A percentile compares a stretch with the other conserved stretches of the same genome.
phyloP scores from a whole-genome alignment of 2,888 invertebrate genomes.

The Oscheius sp. region DNA sequence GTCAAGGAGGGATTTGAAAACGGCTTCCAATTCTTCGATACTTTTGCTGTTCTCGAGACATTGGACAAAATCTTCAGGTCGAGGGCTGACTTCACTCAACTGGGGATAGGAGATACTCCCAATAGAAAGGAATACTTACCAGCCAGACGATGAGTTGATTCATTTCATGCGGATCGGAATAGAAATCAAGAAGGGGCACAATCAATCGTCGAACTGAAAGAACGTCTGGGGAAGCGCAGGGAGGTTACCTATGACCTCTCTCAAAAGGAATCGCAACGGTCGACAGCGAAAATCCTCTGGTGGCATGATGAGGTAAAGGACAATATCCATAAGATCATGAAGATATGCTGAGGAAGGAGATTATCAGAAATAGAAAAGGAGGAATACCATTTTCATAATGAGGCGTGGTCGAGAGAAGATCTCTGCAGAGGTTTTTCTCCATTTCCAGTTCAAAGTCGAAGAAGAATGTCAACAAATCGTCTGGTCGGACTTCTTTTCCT shows the following conservation, averaged over 20 bases:
- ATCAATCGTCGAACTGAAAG: conserved; percentile 77
- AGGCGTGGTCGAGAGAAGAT: conserved; percentile 83
- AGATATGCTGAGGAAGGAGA: conserved; percentile 80
- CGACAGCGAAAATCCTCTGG: conserved; percentile 87
- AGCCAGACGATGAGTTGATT: conserved; percentile 89
- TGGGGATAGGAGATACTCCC: conserved; percentile 73
- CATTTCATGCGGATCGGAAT: conserved; percentile 90
- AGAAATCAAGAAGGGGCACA: conserved; percentile 81
- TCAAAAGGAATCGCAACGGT: conserved; percentile 81
- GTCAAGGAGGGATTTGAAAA: conserved; percentile 83
- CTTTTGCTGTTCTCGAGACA: conserved; percentile 85
- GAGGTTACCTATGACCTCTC: conserved; percentile 75
- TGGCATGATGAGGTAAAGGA: conserved; percentile 85
- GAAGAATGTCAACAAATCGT: conserved; percentile 82
- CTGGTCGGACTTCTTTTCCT: conserved; percentile 33
- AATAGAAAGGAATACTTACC: conserved; percentile 77
- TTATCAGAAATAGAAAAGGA: not conserved
- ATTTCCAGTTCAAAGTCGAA: conserved; percentile 89
- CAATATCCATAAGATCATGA: conserved; percentile 84
- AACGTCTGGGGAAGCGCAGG: too few relatives aligned
- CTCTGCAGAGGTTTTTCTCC: conserved; percentile 85
- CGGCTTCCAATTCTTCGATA: conserved; percentile 86
- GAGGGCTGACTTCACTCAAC: conserved; percentile 84
- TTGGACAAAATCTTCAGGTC: conserved; percentile 87
- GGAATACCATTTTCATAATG: conserved; percentile 77